Percentiles rank a stretch among this genome's conserved stretches.
Evolutionary conservation across 2,797 vertebrate species (phyloP).

Genomic region (Micrastur ruficollis): DNA sequence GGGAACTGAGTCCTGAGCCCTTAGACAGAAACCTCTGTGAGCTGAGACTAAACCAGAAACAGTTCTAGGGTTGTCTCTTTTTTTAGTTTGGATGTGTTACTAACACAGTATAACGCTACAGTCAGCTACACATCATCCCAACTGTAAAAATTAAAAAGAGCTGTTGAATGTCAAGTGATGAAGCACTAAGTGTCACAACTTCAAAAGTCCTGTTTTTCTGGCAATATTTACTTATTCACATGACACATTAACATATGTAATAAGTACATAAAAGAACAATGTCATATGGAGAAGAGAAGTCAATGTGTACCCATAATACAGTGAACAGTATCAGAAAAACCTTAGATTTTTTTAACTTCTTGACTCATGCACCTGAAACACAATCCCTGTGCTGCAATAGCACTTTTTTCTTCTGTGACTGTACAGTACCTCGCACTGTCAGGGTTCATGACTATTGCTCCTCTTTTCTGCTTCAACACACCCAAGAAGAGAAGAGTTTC

Average conservation of each 20-base stretch:
- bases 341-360: neutral
- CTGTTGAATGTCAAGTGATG: conserved; percentile 68
- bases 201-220: conserved; percentile 64
- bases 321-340: neutral
- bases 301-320: neutral
- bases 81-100: conserved; percentile 68
- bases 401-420: neutral
- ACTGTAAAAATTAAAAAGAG: conserved; percentile 70
- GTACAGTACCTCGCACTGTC: neutral
- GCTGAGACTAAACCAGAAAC: conserved; percentile 43
- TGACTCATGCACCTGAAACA: neutral
- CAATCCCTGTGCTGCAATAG: neutral
- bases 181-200: conserved; percentile 61
- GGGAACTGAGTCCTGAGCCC: conserved; percentile 12
- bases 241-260: conserved; percentile 70
- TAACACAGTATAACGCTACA: conserved; percentile 65
- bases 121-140: conserved; percentile 69
- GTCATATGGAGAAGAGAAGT: conserved; percentile 55
- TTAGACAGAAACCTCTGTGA: conserved; percentile 24
- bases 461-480: neutral
- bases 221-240: conserved; percentile 70
- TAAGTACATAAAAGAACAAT: conserved; percentile 66
- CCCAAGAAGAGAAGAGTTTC: neutral
- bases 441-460: neutral
- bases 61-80: conserved; percentile 50